Percentiles rank a stretch among this genome's conserved stretches.
These are phyloP conservation scores for Drosophila sturtevanti DNA, from an alignment of 1,140 invertebrate genomes.

Conservation along the genomic window DNA sequence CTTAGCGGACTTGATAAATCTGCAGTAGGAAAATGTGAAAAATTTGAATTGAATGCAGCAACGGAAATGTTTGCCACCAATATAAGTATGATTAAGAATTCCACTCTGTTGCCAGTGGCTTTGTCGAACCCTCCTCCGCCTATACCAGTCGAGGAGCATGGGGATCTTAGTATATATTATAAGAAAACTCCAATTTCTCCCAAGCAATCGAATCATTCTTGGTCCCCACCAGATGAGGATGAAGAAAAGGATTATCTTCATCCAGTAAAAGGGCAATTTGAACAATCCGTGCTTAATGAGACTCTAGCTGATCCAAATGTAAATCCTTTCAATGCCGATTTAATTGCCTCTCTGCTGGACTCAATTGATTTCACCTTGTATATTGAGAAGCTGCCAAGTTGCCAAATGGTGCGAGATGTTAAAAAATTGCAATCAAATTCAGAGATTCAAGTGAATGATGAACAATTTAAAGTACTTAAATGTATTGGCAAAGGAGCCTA, in stretches of 20 bases:
- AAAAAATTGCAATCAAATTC: constrained; percentile 77
- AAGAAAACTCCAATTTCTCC: constrained; percentile 66
- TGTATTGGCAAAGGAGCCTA: constrained; percentile 90
- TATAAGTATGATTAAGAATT: constrained; percentile 78
- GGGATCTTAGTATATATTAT: constrained; percentile 70
- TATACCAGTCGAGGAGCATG: constrained; percentile 13
- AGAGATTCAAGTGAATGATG: constrained; percentile 83
- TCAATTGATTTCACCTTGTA: constrained; percentile 84
- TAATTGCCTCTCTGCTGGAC: constrained; percentile 84
- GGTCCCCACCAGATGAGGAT: constrained; percentile 36
- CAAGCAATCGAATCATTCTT: constrained; percentile 52
- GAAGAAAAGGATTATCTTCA: constrained; percentile 36
- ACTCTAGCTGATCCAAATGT: constrained; percentile 64
- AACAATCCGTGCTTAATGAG: constrained; percentile 38
- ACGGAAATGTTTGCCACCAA: constrained; percentile 73
- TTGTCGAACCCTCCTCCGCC: neutral
- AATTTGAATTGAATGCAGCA: constrained; percentile 71
- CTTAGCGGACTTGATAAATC: constrained; percentile 14
- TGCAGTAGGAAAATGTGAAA: neutral
- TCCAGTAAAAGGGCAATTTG: constrained; percentile 23
- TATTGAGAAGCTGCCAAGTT: constrained; percentile 62
- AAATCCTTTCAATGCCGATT: constrained; percentile 85
- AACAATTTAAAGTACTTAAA: constrained; percentile 87
- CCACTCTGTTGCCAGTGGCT: constrained; percentile 54
- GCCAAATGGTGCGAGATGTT: constrained; percentile 61